Percentiles rank a stretch among this genome's conserved stretches.
Evolutionary conservation across 2,113 vertebrate genomes (phyloP).

Genomic region (Mungos mungo): DNA sequence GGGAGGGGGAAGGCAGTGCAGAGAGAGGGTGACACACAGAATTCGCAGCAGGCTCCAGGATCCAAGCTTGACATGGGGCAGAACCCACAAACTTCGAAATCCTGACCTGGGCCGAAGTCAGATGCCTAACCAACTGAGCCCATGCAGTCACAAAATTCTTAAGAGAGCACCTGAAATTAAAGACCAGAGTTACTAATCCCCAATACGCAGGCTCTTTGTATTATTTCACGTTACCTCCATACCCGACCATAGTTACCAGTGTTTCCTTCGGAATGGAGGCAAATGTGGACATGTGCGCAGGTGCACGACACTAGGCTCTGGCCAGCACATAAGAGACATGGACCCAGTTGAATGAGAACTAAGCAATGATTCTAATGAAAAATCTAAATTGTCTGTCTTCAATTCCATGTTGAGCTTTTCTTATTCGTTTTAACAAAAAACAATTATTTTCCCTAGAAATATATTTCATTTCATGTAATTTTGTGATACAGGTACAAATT

Average conservation of each 20-base stretch:
- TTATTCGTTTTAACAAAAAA: not conserved
- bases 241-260: not conserved
- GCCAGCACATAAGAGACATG: not conserved
- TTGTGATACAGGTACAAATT: not conserved
- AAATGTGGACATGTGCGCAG: not conserved
- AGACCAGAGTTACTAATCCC: not conserved
- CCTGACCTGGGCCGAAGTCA: too few relatives aligned
- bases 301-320: not conserved
- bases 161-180: not conserved
- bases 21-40: too few relatives aligned
- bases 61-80: too few relatives aligned
- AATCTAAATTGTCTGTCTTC: not conserved
- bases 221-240: not conserved
- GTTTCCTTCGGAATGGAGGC: not conserved
- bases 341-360: not conserved
- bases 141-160: not conserved
- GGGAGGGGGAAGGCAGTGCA: too few relatives aligned
- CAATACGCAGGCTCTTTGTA: not conserved
- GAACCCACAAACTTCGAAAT: too few relatives aligned
- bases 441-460: not conserved
- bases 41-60: too few relatives aligned
- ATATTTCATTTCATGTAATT: not conserved
- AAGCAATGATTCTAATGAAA: not conserved
- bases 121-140: too few relatives aligned
- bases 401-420: not conserved